Conservation (phyloP, 1,140 invertebrate species). For the Drosophila guanche region DNA sequence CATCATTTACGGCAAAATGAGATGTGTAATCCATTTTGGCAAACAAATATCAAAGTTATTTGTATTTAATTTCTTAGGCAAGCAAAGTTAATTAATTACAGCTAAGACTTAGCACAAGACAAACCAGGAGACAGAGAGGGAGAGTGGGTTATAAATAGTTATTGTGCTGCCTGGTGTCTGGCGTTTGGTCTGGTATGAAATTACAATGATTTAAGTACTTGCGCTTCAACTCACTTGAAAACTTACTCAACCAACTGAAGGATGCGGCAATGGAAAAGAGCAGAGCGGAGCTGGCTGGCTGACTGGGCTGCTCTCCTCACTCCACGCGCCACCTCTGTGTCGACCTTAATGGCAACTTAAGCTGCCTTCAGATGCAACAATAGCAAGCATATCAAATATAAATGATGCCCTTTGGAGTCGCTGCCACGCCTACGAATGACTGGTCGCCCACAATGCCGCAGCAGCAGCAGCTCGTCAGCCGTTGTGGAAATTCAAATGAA, state of each 20-base stretch:
- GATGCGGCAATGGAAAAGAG: conserved; percentile 3
- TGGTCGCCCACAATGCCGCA: conserved; percentile 17
- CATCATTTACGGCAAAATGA: conserved; percentile 58
- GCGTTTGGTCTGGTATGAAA: conserved; percentile 35
- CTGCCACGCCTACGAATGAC: conserved; percentile 5
- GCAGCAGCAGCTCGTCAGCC: conserved; percentile 32
- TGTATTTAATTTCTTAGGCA: conserved; percentile 74
- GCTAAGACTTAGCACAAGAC: conserved; percentile 44
- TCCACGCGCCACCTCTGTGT: conserved; percentile 10
- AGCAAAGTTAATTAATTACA: conserved; percentile 79
- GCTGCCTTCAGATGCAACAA: conserved; percentile 59
- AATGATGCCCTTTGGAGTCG: conserved; percentile 47
- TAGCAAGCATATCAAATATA: conserved; percentile 55
- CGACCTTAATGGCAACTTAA: conserved; percentile 70
- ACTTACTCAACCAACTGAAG: conserved; percentile 38
- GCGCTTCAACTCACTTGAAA: conserved; percentile 51
- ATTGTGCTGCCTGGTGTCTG: conserved; percentile 2
- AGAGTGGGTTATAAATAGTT: background rate
- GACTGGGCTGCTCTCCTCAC: conserved; percentile 9
- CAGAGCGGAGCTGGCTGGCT: background rate
- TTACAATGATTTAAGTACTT: conserved; percentile 76
- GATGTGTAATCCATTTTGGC: conserved; percentile 69
- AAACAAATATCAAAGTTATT: conserved; percentile 79
- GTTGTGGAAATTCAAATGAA: conserved; percentile 64
- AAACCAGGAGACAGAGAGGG: background rate